A percentile compares a stretch with the other conserved stretches of the same genome.
Evolutionary conservation across 2,888 invertebrate genomes (phyloP).

Genomic region (Platycheirus albimanus): DNA sequence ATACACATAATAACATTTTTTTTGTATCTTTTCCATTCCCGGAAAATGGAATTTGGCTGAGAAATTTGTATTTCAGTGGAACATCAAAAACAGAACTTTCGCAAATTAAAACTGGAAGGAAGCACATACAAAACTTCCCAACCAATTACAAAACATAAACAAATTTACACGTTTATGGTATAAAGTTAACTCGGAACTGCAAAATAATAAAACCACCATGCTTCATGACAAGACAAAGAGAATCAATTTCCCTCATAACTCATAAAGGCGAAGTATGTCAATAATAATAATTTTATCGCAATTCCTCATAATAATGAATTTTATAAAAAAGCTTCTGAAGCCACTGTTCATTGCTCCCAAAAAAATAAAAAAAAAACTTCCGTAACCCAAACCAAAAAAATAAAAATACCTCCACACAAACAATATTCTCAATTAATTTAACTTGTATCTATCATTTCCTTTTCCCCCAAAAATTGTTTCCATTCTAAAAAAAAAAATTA

Average conservation of each 20-base stretch:
- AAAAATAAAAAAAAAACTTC: not conserved
- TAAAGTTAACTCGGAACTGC: too few relatives aligned
- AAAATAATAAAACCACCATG: too few relatives aligned
- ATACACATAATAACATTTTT: too few relatives aligned
- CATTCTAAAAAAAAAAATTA: slow-evolving; percentile 1
- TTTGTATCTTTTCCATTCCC: too few relatives aligned
- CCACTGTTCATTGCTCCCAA: not conserved
- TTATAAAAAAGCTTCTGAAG: not conserved
- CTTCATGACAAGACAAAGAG: not conserved
- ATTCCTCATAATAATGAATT: not conserved
- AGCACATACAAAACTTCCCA: too few relatives aligned
- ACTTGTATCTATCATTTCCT: slow-evolving; percentile 60
- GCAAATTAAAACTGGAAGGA: too few relatives aligned
- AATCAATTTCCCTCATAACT: slow-evolving; percentile 52
- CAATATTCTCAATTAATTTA: slow-evolving; percentile 66
- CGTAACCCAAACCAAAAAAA: not conserved
- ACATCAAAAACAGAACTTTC: too few relatives aligned
- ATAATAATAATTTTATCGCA: slow-evolving; percentile 59
- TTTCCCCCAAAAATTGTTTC: slow-evolving; percentile 33
- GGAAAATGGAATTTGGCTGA: too few relatives aligned
- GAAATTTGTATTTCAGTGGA: too few relatives aligned
- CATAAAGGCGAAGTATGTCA: slow-evolving; percentile 32
- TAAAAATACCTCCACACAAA: not conserved
- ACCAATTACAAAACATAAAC: too few relatives aligned
- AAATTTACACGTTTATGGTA: too few relatives aligned